Percentiles rank a stretch among this genome's conserved stretches.
Conservation (phyloP, 1,140 invertebrate species). For the Zaprionus vittiger region DNA sequence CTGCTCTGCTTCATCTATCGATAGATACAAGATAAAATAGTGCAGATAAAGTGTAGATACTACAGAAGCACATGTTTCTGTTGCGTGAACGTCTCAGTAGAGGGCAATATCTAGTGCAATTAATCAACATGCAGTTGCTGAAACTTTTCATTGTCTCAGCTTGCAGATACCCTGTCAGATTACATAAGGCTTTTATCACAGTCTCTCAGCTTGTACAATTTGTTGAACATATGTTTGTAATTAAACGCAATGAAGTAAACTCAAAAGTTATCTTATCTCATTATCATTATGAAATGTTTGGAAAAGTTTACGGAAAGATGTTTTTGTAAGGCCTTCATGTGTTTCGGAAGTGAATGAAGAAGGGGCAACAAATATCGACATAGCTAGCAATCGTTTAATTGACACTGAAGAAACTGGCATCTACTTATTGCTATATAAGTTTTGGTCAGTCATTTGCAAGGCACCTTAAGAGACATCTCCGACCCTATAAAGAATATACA, state of each 20-base stretch:
- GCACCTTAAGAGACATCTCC: too few relatives aligned
- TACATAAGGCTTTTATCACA: background rate
- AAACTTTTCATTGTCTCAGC: background rate
- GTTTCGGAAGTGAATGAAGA: background rate
- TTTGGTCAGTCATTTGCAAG: too few relatives aligned
- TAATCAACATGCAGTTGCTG: background rate
- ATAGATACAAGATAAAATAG: conserved; percentile 30
- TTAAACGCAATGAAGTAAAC: background rate
- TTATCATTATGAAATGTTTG: background rate
- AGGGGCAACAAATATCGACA: too few relatives aligned
- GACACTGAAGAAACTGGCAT: background rate
- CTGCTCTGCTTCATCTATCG: conserved; percentile 10
- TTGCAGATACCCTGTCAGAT: background rate
- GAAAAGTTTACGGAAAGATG: background rate
- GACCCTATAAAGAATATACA: too few relatives aligned
- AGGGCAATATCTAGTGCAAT: background rate
- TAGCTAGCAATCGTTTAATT: too few relatives aligned
- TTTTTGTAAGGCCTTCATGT: background rate
- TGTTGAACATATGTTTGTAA: conserved; percentile 18
- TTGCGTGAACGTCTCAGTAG: background rate
- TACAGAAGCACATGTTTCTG: conserved; percentile 4
- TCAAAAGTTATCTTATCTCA: conserved; percentile 15
- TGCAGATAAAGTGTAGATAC: conserved; percentile 4
- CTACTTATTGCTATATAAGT: background rate
- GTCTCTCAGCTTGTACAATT: conserved; percentile 11